phyloP scores from a whole-genome alignment of 2,797 vertebrate species.

The Lithobates pipiens region DNA sequence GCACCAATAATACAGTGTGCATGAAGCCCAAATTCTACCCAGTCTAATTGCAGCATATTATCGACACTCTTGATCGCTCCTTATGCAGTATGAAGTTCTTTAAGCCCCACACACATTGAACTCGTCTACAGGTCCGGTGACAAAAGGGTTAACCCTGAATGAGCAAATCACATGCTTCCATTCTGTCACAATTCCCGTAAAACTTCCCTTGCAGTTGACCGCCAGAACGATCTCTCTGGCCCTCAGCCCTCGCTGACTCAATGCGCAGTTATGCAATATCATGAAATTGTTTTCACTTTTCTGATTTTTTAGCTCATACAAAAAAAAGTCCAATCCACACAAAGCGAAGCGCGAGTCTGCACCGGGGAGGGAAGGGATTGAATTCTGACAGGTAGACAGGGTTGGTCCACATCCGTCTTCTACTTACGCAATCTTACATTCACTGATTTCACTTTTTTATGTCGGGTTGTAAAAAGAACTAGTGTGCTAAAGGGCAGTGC shows the following conservation, averaged over 20 bases:
- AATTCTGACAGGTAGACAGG: too few relatives aligned
- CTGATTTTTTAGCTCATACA: neutral
- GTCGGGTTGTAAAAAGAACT: neutral
- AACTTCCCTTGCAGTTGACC: slow-evolving; percentile 22
- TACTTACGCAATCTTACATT: neutral
- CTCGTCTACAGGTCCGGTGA: neutral
- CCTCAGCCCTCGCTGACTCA: slow-evolving; percentile 15
- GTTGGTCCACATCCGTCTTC: too few relatives aligned
- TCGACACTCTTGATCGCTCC: neutral
- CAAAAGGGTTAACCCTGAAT: slow-evolving; percentile 13
- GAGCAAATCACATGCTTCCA: slow-evolving; percentile 7
- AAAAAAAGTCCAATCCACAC: neutral
- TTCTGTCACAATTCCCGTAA: slow-evolving; percentile 41
- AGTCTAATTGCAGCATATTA: neutral
- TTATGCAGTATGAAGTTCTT: neutral
- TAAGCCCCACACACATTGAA: neutral
- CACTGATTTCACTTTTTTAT: neutral
- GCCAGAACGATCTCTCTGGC: slow-evolving; percentile 21
- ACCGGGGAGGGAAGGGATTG: too few relatives aligned
- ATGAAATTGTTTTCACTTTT: neutral
- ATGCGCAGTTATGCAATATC: slow-evolving; percentile 32
- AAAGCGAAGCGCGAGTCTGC: neutral
- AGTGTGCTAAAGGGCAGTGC: neutral
- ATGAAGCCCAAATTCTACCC: too few relatives aligned
- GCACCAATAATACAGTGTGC: too few relatives aligned